Base-by-base conservation (phyloP, 2,113 vertebrate species). In the Platanista minor region DNA sequence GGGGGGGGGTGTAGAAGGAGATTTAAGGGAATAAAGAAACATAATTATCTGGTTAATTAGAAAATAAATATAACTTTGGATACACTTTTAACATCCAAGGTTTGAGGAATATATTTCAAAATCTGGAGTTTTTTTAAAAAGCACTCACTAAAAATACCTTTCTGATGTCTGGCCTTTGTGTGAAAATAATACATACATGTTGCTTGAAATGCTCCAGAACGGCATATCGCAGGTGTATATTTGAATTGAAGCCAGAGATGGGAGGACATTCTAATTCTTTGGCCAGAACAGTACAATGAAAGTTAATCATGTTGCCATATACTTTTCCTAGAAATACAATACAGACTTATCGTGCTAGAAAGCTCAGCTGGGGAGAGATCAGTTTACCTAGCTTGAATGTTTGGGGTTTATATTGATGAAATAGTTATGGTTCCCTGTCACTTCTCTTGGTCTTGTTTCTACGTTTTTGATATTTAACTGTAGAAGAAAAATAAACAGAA, bases 401-500 rank as follows among this genome's bases (percentile, higher is more conserved):
- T 83, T 18, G 31, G 25, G 5, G 5, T 54, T 95, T 91, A 64
- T 59, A 33, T 41, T 39, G 3, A 85, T 71, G 36, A 87, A 80
- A 86, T n/a, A 54, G 1, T 81, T 46, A 43, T 21, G 7, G 33
- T 88, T 67, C 21, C 41, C 20, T 67, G 10, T 31, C 8, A 52
- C 4, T 41, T 61, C 25, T 66, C 77, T 72, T 77, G 6, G 43
- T 17, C 61, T 74, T 78, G 2, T 69, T 85, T 90, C 74, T 88
- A 31, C 1, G 27, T 87, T 90, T 90, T 86, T 86, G 10, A 59
- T 69, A 91, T 93, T 88, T 78, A 41, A 90, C 61, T 82, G 33
- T 69, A 88, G 52, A 97, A 94, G 33, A 81, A 94, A 94, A 89
- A 46, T 39, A 69, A 89, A 46, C 31, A 64, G 9, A 80, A 49